Base-by-base conservation (phyloP, 92 coral and sea anemone species). In the Bergia puertoricense region DNA sequence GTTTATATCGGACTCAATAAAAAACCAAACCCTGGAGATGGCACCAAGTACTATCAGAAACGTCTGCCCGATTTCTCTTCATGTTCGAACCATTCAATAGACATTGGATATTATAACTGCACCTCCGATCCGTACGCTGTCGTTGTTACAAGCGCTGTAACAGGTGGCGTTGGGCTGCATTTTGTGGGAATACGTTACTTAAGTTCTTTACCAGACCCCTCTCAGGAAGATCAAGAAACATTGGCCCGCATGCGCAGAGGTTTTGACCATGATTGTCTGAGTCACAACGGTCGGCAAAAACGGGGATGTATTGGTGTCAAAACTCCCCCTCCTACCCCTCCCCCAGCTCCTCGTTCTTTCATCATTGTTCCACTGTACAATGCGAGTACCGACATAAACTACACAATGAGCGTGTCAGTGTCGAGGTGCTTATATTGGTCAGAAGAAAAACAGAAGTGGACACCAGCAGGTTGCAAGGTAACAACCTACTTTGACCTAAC, bases 261-360 rank as follows among this genome's bases (percentile, higher is more conserved):
- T 11, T n/a, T 68, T 43, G 86, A 82, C n/a, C 86, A 77, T 20
- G 94, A 93, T 59, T 92, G 93, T 57, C 76, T 77, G 59, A 81
- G 88, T 71, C 67, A 20, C 41, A 90, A 75, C 15, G 90, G 93
- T 20, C 84, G 97, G 23, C 93, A 88, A 54, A 91, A 91, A 62
- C 89, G 97, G 30, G 88, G 94, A 16, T 94, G 97, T 76, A 89
- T 94, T 39, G 94, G 97, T 42, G 93, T 94, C 18, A 94, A 94
- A 79, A 93, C 93, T 85, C 95, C 97, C 51, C 97, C 97, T 30
- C 93, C 94, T 67, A 91, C 94, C 76, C 93, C 95, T 77, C 89
- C 95, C 73, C 93, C 97, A 36, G 65, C 95, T 39, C 81, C 92
- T 8, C 42, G 36, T 41, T 54, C 59, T 10, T 54, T 18, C 14